Evolutionary conservation across 2,113 vertebrate species (phyloP).

Genomic region (Gallinago undulata): DNA sequence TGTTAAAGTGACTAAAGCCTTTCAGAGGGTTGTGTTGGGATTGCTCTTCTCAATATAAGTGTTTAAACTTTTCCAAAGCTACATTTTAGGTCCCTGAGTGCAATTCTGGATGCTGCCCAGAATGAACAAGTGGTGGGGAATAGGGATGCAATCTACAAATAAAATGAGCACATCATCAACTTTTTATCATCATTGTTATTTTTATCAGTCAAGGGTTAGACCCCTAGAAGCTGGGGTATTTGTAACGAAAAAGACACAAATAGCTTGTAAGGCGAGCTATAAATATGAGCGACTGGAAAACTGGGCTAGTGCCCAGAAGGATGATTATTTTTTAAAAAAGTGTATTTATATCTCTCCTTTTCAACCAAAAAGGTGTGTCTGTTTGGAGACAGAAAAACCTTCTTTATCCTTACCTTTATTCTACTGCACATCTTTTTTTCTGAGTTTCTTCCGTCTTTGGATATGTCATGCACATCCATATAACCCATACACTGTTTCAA

Average conservation of each 20-base stretch:
- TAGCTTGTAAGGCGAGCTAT: neutral
- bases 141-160: neutral
- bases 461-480: neutral
- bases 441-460: neutral
- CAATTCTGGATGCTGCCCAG: neutral
- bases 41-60: neutral
- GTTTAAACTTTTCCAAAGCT: neutral
- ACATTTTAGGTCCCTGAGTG: neutral
- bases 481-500: neutral
- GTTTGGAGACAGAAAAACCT: neutral
- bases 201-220: conserved; percentile 29
- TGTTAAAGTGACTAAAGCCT: neutral
- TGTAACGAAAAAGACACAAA: neutral
- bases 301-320: neutral
- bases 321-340: neutral
- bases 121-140: neutral
- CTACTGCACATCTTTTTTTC: neutral
- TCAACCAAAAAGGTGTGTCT: neutral
- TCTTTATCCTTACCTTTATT: neutral
- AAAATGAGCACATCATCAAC: neutral
- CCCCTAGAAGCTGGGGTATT: neutral
- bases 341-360: neutral
- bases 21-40: neutral
- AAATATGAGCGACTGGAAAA: conserved; percentile 33
- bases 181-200: conserved; percentile 31